Evolutionary conservation across 1,140 invertebrate species (phyloP).

Genomic region (Lycorma delicatula): DNA sequence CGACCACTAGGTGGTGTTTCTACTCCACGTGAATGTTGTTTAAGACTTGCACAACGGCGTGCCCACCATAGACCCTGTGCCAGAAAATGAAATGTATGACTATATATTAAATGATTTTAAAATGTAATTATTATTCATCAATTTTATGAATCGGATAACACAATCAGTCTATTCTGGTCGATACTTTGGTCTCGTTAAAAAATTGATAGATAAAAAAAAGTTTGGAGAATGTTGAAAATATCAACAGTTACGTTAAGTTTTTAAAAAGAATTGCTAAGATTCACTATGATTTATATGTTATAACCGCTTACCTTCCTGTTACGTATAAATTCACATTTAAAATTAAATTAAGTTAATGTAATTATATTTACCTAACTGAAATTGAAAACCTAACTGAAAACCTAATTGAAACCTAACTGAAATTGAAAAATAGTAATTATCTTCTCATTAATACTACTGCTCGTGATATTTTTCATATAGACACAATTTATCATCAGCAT

Average conservation of each 20-base stretch:
- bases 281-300: no score
- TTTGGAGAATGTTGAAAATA: background rate
- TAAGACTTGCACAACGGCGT: constrained; percentile 19
- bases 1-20: constrained; percentile 1
- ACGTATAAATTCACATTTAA: no score
- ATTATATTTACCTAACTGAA: no score
- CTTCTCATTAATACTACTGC: no score
- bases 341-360: no score
- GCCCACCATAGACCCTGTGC: constrained; percentile 13
- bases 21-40: constrained; percentile 14
- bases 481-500: no score
- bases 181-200: background rate
- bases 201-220: background rate
- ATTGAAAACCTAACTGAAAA: no score
- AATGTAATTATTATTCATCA: background rate
- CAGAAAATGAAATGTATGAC: background rate
- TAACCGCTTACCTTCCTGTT: no score
- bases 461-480: no score
- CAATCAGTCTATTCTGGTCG: background rate
- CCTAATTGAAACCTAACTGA: no score
- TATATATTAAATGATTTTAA: background rate
- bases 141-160: background rate
- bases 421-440: no score
- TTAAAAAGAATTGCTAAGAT: no score
- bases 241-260: background rate